Evolutionary conservation across 2,888 invertebrate genomes (phyloP), one percentile per base, ranked within the genome.

Genomic region (Caenorhabditis sulstoni): DNA sequence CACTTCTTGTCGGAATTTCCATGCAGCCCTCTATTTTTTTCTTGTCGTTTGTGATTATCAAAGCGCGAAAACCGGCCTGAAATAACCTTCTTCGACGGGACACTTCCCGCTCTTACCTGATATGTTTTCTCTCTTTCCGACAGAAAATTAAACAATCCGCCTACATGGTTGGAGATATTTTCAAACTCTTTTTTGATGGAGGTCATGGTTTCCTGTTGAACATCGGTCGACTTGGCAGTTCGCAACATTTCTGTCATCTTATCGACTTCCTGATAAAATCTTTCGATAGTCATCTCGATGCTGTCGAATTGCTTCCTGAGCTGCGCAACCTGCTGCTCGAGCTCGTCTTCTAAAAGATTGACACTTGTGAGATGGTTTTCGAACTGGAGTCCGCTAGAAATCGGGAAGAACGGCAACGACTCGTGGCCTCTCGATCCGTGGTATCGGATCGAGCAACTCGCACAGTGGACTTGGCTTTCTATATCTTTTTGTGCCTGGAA

Each of bases 171-270:
- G 4, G 29, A 29, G 29, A 29, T 29, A 29, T 29, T 29, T 29
- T 29, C 7, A 7, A 29, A 29, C 7, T 29, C 29, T 29, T 3
- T 29, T 29, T 7, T 29, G 29, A 29, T 29, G 4, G 29, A 29
- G 7, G 3, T 29, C 29, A 29, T 29, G 29, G 7, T 29, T 8
- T 41, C 50, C 29, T 52, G 18, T 52, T 64, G 64, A 22, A 41
- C 50, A 12, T 2, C 9, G n/a, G 23, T 64, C 9, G 64, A 52
- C 35, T 39, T 52, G 35, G 52, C 52, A n/a, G 14, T 64, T 52
- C 52, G 52, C 22, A 64, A 23, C 64, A 64, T 52, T n/a, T 52
- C 64, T 7, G 64, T 64, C 52, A 64, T 52, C 23, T 35, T 65
- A 0, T 65, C 35, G 18, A 65, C 22, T 20, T 53, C 53, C 53